These are phyloP conservation scores for Brachionichthys hirsutus DNA, from an alignment of 2,113 vertebrate species.

Conservation along the genomic window DNA sequence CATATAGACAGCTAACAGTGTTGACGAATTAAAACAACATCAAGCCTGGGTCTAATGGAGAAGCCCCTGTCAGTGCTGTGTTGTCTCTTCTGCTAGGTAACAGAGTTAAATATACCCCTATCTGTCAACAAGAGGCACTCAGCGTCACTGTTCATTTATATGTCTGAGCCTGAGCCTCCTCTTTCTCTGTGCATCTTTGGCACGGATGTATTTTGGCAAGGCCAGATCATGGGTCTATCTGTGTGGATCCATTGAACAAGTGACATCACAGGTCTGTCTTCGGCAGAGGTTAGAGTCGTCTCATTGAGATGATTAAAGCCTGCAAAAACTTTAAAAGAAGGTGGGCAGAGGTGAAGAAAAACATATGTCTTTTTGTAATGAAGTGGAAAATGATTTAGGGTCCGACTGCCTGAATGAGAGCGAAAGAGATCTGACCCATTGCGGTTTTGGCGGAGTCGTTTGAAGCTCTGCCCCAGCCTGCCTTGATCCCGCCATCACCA, in stretches of 20 bases:
- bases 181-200: slow-evolving; percentile 14
- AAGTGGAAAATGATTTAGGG: slow-evolving; percentile 70
- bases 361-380: slow-evolving; percentile 61
- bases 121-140: slow-evolving; percentile 41
- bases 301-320: slow-evolving; percentile 62
- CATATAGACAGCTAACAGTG: slow-evolving; percentile 8
- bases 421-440: slow-evolving; percentile 59
- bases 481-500: slow-evolving; percentile 47
- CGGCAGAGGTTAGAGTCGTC: slow-evolving; percentile 44
- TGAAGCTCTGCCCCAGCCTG: slow-evolving; percentile 57
- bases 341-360: slow-evolving; percentile 55
- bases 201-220: slow-evolving; percentile 15
- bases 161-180: slow-evolving; percentile 1
- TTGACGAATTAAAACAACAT: slow-evolving; percentile 15
- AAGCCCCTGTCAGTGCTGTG: neutral
- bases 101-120: neutral
- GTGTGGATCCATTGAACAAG: slow-evolving; percentile 10
- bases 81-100: slow-evolving; percentile 9
- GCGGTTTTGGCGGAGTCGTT: slow-evolving; percentile 55
- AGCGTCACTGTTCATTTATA: slow-evolving; percentile 16
- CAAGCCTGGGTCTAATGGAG: slow-evolving; percentile 9
- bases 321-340: slow-evolving; percentile 16
- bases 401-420: slow-evolving; percentile 52
- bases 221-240: neutral
- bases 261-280: slow-evolving; percentile 48